phyloP scores from a whole-genome alignment of 2,797 vertebrate species.

The Miichthys miiuy region DNA sequence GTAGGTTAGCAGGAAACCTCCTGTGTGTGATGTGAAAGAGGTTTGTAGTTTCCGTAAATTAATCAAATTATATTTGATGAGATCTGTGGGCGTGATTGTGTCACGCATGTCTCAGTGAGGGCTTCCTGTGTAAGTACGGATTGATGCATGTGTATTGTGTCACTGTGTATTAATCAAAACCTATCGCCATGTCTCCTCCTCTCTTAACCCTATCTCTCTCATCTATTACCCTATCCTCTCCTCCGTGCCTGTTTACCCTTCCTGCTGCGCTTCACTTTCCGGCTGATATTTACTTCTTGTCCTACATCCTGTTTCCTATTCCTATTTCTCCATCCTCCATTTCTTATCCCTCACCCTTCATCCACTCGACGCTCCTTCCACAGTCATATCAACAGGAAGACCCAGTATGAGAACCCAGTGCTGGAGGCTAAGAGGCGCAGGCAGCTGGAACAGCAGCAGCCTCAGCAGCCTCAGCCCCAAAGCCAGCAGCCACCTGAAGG shows the following conservation, averaged over 20 bases:
- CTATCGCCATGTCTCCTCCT: conserved; percentile 54
- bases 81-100: conserved; percentile 33
- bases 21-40: conserved; percentile 12
- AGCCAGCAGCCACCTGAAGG: conserved; percentile 90
- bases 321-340: conserved; percentile 5
- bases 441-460: conserved; percentile 91
- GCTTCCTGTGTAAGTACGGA: not conserved
- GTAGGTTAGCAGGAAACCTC: conserved; percentile 26
- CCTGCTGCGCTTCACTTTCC: conserved; percentile 24
- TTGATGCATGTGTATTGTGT: conserved; percentile 16
- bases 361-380: conserved; percentile 5
- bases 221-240: conserved; percentile 29
- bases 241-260: conserved; percentile 9
- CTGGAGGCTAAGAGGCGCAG: conserved; percentile 97
- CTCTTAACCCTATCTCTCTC: conserved; percentile 37
- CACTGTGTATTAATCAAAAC: conserved; percentile 62
- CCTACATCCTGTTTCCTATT: conserved; percentile 39
- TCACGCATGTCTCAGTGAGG: conserved; percentile 11
- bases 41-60: conserved; percentile 29
- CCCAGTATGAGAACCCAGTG: conserved; percentile 98
- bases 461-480: conserved; percentile 85
- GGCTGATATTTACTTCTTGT: conserved; percentile 38
- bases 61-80: conserved; percentile 38
- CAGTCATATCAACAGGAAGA: conserved; percentile 99
- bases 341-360: conserved; percentile 8